These are phyloP conservation scores for Porites evermanni DNA, from an alignment of 92 coral and sea anemone species.

Conservation along the genomic window DNA sequence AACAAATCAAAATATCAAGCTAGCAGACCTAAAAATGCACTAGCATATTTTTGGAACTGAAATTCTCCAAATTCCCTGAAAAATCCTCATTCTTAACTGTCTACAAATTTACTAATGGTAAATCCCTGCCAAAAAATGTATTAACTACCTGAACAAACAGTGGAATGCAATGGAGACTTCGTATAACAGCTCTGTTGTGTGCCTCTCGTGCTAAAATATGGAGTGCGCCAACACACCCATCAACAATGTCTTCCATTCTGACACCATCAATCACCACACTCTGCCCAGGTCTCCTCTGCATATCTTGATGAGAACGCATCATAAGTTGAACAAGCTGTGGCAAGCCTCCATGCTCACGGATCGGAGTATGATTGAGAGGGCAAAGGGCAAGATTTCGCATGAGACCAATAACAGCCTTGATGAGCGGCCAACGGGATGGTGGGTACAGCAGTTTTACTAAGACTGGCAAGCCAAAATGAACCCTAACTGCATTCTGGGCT, in stretches of 20 bases:
- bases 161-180: slow-evolving; percentile 94
- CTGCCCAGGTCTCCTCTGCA: slow-evolving; percentile 97
- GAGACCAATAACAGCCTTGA: slow-evolving; percentile 96
- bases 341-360: slow-evolving; percentile 97
- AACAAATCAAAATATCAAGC: no score
- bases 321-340: slow-evolving; percentile 96
- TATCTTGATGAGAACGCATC: slow-evolving; percentile 97
- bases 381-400: slow-evolving; percentile 97
- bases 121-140: no score
- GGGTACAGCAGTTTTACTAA: slow-evolving; percentile 94
- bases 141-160: slow-evolving; percentile 90
- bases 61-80: no score
- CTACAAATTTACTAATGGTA: no score
- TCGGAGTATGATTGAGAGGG: slow-evolving; percentile 97
- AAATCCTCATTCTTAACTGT: no score
- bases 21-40: no score
- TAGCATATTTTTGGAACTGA: no score
- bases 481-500: slow-evolving; percentile 98
- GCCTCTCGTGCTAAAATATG: slow-evolving; percentile 96
- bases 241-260: slow-evolving; percentile 96
- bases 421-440: slow-evolving; percentile 99
- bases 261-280: slow-evolving; percentile 92
- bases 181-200: slow-evolving; percentile 95
- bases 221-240: slow-evolving; percentile 99
- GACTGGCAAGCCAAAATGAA: slow-evolving; percentile 98